Evolutionary conservation across 2,113 vertebrate species (phyloP), one percentile per base, ranked within the genome.

Genomic region (Gulo gulo): DNA sequence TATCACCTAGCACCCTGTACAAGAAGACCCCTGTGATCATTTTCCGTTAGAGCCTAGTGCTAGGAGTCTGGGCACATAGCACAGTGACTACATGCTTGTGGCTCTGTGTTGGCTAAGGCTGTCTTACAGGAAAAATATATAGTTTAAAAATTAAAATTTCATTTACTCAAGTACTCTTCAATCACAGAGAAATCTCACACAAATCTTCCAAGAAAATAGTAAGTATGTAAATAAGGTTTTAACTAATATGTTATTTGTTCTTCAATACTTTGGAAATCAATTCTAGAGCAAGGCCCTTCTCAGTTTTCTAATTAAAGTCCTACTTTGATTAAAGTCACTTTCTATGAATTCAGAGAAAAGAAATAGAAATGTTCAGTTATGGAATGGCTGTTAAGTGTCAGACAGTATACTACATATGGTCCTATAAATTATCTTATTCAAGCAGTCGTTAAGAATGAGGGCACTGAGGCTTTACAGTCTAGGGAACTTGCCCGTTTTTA

Each of bases 291-390:
- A 55, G 42, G 31, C 14, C 11, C 74, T 69, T 55, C 91, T 65
- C 36, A 42, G 55, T 67, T 97, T 94, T 61, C 93, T 91, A 90
- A 88, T 84, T 91, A 59, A 94, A 92, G 73, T 65, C 69, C 55
- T 26, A 80, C 55, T 94, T 82, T 81, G 76, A 89, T 42, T 88
- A 50, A 12, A 76, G 47, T 36, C 16, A 76, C 12, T 61, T 91
- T 39, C 57, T 39, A 36, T 71, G 65, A 97, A 65, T 82, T 76
- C 80, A 86, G 50, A 36, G 76, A 86, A 39, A 65, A 95, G 69
- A 79, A 63, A 81, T 1, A 73, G 67, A 86, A 95, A 91, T 34
- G 1, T 69, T 71, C 7, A 86, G 67, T 63, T 52, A 61, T n/a
- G 14, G 29, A 87, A 50, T 20, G 18, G 45, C 67, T 91, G 20